Evolutionary conservation across 2,113 vertebrate species (phyloP).

Genomic region (Rhabdomys dilectus): DNA sequence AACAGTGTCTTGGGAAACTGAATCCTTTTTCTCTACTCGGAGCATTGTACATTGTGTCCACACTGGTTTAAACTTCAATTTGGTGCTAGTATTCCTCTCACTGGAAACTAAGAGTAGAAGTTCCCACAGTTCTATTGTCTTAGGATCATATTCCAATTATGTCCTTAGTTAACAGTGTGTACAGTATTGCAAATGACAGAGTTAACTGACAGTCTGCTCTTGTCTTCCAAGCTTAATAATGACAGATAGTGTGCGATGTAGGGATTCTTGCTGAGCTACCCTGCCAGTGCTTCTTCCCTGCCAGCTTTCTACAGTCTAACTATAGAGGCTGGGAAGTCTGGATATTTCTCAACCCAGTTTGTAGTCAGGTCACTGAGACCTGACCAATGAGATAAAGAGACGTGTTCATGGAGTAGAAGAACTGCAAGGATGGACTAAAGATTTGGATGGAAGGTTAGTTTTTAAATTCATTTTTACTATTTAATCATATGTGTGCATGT

Average conservation of each 20-base stretch:
- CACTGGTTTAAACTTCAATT: background rate
- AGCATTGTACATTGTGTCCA: background rate
- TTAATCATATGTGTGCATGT: background rate
- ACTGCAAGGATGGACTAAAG: background rate
- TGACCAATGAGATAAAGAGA: background rate
- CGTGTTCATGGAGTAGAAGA: background rate
- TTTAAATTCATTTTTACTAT: background rate
- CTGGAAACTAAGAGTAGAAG: background rate
- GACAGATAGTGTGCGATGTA: background rate
- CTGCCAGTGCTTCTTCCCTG: background rate
- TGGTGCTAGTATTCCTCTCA: background rate
- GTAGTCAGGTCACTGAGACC: background rate
- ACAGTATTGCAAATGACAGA: background rate
- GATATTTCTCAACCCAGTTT: background rate
- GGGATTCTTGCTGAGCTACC: background rate
- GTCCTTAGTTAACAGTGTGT: background rate
- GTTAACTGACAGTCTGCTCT: background rate
- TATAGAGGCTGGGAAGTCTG: background rate
- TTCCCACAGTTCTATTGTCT: background rate
- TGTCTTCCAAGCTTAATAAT: background rate
- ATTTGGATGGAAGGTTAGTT: background rate
- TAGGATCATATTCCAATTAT: background rate
- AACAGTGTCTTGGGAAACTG: background rate
- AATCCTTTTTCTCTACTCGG: constrained; percentile 4
- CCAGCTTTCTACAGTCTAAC: background rate